These are phyloP conservation scores for Lepeophtheirus nordmannii DNA, from an alignment of 2,888 invertebrate species.

Conservation along the genomic window DNA sequence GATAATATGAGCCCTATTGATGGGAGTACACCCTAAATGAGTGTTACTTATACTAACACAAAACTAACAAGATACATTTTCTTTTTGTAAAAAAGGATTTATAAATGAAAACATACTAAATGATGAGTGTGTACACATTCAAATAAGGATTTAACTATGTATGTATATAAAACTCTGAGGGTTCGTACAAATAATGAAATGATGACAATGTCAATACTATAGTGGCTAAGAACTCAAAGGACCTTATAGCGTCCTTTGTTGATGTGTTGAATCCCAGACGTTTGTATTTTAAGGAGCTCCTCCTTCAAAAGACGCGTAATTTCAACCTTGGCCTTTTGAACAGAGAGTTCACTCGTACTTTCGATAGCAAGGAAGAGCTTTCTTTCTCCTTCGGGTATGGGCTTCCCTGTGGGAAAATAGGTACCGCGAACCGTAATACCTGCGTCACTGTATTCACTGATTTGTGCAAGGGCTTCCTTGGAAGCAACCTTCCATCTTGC, in stretches of 20 bases:
- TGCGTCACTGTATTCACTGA: slow-evolving; percentile 96
- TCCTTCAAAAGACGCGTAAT: slow-evolving; percentile 95
- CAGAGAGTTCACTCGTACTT: slow-evolving; percentile 77
- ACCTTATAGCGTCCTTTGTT: slow-evolving; percentile 91
- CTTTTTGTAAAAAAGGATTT: too few relatives aligned
- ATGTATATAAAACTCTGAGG: slow-evolving; percentile 6
- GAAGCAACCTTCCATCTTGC: slow-evolving; percentile 40
- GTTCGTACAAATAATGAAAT: not conserved
- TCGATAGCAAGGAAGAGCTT: slow-evolving; percentile 97
- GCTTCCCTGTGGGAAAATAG: slow-evolving; percentile 68
- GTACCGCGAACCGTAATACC: slow-evolving; percentile 97
- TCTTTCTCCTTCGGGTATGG: slow-evolving; percentile 81
- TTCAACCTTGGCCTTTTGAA: slow-evolving; percentile 89
- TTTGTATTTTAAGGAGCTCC: slow-evolving; percentile 77
- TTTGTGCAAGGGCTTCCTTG: slow-evolving; percentile 88
- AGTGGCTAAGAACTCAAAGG: slow-evolving; percentile 40
- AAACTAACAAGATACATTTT: too few relatives aligned
- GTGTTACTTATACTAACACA: too few relatives aligned
- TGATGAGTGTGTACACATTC: too few relatives aligned
- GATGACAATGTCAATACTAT: slow-evolving; percentile 6
- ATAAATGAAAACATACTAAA: too few relatives aligned
- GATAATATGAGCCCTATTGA: too few relatives aligned
- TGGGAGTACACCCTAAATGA: too few relatives aligned
- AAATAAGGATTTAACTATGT: not conserved
- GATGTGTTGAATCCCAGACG: slow-evolving; percentile 66